Evolutionary conservation across 2,797 vertebrate species (phyloP).

Genomic region (Stomatorhinus walkeri): DNA sequence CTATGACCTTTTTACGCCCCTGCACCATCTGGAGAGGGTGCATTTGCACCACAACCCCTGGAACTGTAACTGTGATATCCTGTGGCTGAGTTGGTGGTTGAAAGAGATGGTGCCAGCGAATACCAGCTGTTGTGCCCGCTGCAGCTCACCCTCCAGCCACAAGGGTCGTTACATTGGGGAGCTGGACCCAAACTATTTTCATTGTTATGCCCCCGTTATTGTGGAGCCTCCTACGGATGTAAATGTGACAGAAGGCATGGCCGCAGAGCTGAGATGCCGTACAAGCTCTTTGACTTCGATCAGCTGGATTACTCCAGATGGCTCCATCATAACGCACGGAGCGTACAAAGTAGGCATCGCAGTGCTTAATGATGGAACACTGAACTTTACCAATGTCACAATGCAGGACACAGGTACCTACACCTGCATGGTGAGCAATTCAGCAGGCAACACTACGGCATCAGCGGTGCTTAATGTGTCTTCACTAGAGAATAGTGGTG

Average conservation of each 20-base stretch:
- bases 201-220: constrained; percentile 91
- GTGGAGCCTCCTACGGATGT: constrained; percentile 93
- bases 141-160: constrained; percentile 77
- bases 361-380: constrained; percentile 89
- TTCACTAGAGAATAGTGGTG: constrained; percentile 79
- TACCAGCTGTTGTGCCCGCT: constrained; percentile 94
- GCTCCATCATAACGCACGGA: constrained; percentile 90
- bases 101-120: constrained; percentile 96
- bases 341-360: constrained; percentile 86
- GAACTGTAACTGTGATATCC: constrained; percentile 98
- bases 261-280: constrained; percentile 89
- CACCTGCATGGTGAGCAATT: constrained; percentile 97
- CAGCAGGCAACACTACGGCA: constrained; percentile 92
- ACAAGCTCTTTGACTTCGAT: constrained; percentile 92
- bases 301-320: constrained; percentile 94
- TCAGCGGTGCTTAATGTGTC: constrained; percentile 94
- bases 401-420: constrained; percentile 95
- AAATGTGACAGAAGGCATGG: constrained; percentile 96
- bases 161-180: constrained; percentile 97
- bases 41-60: constrained; percentile 98
- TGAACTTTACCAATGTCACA: constrained; percentile 93
- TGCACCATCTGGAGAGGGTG: constrained; percentile 88
- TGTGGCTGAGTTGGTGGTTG: constrained; percentile 99
- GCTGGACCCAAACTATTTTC: constrained; percentile 95
- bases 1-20: constrained; percentile 93